Percentiles rank a stretch among this genome's conserved stretches.
These are phyloP conservation scores for Geophilus truncorum DNA, from an alignment of 2,888 invertebrate genomes.

Conservation along the genomic window DNA sequence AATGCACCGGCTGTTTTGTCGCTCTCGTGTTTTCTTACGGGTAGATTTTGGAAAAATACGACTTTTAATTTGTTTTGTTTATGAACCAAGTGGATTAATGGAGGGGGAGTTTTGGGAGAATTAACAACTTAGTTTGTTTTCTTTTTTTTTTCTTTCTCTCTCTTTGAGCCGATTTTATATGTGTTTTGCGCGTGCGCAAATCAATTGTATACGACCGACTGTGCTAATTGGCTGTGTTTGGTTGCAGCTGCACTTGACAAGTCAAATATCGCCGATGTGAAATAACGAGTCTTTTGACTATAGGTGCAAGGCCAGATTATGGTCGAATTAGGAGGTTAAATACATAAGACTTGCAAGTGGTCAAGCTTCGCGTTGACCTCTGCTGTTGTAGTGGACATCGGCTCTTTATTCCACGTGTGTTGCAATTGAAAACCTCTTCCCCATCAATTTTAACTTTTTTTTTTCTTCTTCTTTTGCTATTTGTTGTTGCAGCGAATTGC, in stretches of 20 bases:
- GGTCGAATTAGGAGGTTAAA: constrained; percentile 16
- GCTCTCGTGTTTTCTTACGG: too few relatives aligned
- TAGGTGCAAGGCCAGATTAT: constrained; percentile 26
- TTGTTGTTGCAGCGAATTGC: neutral
- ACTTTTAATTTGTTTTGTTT: constrained; percentile 21
- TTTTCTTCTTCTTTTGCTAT: too few relatives aligned
- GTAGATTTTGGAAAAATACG: neutral
- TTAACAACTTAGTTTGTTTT: neutral
- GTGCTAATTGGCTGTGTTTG: constrained; percentile 24
- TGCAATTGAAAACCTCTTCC: constrained; percentile 17
- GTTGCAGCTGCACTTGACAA: constrained; percentile 25
- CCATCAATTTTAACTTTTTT: constrained; percentile 7
- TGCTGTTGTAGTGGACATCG: neutral
- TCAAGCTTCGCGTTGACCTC: constrained; percentile 6
- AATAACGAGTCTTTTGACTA: constrained; percentile 27
- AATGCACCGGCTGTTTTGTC: constrained; percentile 13
- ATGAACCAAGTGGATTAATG: neutral
- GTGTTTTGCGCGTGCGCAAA: constrained; percentile 25
- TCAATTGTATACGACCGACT: constrained; percentile 14
- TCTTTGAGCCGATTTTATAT: neutral
- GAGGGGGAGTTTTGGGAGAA: neutral
- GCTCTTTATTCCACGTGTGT: neutral
- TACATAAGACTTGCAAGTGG: constrained; percentile 12
- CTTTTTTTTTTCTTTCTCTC: neutral
- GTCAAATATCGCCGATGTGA: constrained; percentile 2